These are phyloP conservation scores for Amblyraja radiata DNA, from an alignment of 2,797 vertebrate genomes.

Conservation along the genomic window DNA sequence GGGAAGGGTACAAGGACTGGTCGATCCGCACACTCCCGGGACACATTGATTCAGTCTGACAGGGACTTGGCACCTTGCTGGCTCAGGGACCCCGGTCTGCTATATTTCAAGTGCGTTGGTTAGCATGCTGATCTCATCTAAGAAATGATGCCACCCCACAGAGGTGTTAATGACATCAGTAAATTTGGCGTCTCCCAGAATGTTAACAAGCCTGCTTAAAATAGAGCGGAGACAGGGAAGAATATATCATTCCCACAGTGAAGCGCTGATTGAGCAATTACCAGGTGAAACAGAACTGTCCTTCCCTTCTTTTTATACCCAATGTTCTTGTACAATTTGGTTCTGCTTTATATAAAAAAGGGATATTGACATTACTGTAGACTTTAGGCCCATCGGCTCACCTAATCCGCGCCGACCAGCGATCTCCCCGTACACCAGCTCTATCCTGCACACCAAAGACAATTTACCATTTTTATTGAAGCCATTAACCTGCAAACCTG, in stretches of 20 bases:
- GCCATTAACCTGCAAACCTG: no score
- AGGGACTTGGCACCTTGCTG: not conserved
- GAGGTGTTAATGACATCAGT: not conserved
- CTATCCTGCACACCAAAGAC: no score
- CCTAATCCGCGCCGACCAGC: no score
- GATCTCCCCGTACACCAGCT: no score
- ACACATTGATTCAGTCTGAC: not conserved
- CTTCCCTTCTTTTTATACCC: not conserved
- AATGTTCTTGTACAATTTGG: no score
- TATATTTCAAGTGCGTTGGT: not conserved
- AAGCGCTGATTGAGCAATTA: not conserved
- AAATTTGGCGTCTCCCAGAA: not conserved
- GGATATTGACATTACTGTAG: no score
- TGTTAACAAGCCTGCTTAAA: not conserved
- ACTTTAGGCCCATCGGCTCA: no score
- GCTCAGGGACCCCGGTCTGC: not conserved
- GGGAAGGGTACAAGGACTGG: not conserved
- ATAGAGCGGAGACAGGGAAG: not conserved
- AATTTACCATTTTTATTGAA: no score
- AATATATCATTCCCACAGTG: not conserved
- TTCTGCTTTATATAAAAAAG: no score
- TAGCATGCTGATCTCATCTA: not conserved
- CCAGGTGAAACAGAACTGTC: not conserved
- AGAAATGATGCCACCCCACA: not conserved
- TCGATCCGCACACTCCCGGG: no score